Percentiles rank a stretch among this genome's conserved stretches.
Conservation (phyloP, 2,113 vertebrate genomes). For the Polypterus bichir region DNA sequence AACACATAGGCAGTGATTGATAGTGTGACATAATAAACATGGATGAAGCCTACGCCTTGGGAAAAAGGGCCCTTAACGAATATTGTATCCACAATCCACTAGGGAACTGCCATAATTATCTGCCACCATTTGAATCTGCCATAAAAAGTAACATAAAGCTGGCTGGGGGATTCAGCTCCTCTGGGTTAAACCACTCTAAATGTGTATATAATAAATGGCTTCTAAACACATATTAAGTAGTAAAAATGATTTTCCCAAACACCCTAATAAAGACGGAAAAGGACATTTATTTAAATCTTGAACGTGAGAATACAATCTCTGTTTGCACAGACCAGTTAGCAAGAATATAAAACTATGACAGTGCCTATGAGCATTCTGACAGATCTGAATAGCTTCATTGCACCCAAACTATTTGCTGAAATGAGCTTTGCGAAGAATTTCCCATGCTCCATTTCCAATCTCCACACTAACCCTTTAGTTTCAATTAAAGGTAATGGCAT, state of each 20-base stretch:
- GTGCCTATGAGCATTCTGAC: constrained; percentile 18
- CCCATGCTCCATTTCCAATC: constrained; percentile 20
- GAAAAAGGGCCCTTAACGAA: no score
- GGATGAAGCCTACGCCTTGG: no score
- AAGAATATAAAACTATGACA: constrained; percentile 17
- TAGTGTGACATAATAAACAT: no score
- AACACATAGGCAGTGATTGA: no score
- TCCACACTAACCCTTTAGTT: constrained; percentile 20
- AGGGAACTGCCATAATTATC: no score
- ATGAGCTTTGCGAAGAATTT: constrained; percentile 13
- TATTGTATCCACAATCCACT: no score
- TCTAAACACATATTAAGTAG: no score
- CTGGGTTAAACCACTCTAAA: no score
- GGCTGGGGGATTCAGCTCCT: no score
- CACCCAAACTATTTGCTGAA: constrained; percentile 9
- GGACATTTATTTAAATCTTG: constrained; percentile 30
- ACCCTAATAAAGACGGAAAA: constrained; percentile 18
- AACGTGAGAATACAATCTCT: constrained; percentile 4
- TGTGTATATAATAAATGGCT: no score
- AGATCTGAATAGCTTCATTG: constrained; percentile 14
- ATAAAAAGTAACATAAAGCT: no score
- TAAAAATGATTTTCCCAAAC: not conserved
- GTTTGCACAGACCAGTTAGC: constrained; percentile 19
- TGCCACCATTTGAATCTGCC: no score
- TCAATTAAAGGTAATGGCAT: constrained; percentile 20